These are phyloP conservation scores for Gastracanthus pulcherrimus DNA, from an alignment of 2,888 invertebrate genomes.

Conservation along the genomic window DNA sequence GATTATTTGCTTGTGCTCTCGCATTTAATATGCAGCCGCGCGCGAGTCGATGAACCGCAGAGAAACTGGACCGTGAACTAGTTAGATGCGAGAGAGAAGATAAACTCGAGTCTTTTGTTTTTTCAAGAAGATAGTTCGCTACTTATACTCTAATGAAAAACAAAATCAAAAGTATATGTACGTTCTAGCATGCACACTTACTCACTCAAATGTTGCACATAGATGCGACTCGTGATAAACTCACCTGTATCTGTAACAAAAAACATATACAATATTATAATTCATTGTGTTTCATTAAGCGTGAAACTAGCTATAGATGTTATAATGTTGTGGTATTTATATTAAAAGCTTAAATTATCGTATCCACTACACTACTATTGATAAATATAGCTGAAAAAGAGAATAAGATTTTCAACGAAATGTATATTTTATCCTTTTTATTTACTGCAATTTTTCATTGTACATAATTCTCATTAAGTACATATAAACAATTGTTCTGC, in stretches of 20 bases:
- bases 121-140: not conserved
- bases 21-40: not conserved
- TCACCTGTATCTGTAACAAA: conserved; percentile 48
- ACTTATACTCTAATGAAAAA: not conserved
- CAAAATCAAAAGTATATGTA: not conserved
- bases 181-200: not conserved
- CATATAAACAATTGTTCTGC: no score
- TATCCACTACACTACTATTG: not conserved
- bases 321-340: not conserved
- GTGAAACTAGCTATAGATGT: conserved; percentile 12
- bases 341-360: not conserved
- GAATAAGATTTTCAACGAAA: not conserved
- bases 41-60: conserved; percentile 35
- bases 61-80: conserved; percentile 52
- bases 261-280: not conserved
- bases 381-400: not conserved
- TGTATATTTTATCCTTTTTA: no score
- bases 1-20: conserved; percentile 33
- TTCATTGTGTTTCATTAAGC: conserved; percentile 10
- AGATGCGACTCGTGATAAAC: conserved; percentile 27
- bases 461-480: no score
- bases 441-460: no score
- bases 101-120: not conserved
- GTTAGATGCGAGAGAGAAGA: conserved; percentile 41
- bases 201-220: conserved; percentile 10